These are phyloP conservation scores for Acheta domesticus DNA, from an alignment of 2,888 invertebrate species.

Conservation along the genomic window DNA sequence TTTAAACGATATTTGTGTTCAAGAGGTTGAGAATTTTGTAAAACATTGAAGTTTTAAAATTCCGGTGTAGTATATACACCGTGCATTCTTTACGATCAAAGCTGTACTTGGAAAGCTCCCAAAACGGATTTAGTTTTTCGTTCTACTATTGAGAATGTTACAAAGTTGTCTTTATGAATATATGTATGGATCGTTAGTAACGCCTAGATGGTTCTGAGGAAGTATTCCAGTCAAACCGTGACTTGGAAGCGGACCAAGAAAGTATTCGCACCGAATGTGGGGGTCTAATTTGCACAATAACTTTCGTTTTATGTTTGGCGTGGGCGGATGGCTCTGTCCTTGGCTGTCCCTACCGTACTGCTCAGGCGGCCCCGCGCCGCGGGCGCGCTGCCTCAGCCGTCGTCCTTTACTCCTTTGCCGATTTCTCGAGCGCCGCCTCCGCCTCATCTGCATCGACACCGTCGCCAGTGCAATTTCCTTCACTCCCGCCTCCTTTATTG, in stretches of 20 bases:
- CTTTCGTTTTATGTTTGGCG: neutral
- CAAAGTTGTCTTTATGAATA: slow-evolving; percentile 8
- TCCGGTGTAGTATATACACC: too few species aligned
- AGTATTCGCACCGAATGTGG: neutral
- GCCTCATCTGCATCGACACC: too few species aligned
- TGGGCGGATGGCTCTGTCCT: neutral
- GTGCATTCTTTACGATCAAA: neutral
- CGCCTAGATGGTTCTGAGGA: neutral
- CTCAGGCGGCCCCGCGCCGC: too few species aligned
- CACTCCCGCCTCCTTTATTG: too few species aligned
- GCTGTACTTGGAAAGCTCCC: neutral
- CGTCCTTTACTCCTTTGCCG: too few species aligned
- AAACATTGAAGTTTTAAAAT: too few species aligned
- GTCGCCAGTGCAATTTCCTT: too few species aligned
- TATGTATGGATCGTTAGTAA: neutral
- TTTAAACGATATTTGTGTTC: neutral
- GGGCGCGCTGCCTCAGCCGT: too few species aligned
- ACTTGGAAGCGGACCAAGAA: neutral
- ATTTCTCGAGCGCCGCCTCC: too few species aligned
- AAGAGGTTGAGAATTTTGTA: neutral
- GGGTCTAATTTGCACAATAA: slow-evolving; percentile 1
- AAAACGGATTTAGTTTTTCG: neutral
- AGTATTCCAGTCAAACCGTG: neutral
- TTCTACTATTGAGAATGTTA: neutral
- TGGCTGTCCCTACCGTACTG: too few species aligned